phyloP scores from a whole-genome alignment of 2,113 vertebrate species.

The Thunnus maccoyii region DNA sequence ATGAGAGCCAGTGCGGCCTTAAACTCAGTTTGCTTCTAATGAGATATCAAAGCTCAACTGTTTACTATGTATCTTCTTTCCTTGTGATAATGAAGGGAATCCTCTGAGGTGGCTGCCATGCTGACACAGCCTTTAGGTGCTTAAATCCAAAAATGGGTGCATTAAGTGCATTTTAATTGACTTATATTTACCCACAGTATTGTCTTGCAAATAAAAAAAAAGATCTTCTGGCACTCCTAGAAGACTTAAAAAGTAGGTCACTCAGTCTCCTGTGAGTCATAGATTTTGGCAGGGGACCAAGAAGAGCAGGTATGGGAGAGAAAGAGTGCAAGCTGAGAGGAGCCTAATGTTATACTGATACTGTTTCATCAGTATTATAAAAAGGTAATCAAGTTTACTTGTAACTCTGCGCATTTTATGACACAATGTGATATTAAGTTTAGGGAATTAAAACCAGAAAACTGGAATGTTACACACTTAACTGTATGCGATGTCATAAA shows the following conservation, averaged over 20 bases:
- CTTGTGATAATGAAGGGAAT: slow-evolving; percentile 72
- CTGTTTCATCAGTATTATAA: slow-evolving; percentile 55
- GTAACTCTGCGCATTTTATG: slow-evolving; percentile 35
- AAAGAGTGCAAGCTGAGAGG: slow-evolving; percentile 50
- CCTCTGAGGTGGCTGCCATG: slow-evolving; percentile 64
- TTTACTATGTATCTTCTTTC: slow-evolving; percentile 61
- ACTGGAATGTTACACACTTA: slow-evolving; percentile 33
- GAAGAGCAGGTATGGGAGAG: slow-evolving; percentile 79
- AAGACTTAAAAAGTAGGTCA: slow-evolving; percentile 87
- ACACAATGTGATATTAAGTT: slow-evolving; percentile 38
- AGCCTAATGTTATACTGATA: slow-evolving; percentile 63
- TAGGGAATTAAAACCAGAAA: slow-evolving; percentile 48
- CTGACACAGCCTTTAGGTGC: slow-evolving; percentile 76
- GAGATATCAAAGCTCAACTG: slow-evolving; percentile 68
- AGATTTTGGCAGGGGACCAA: slow-evolving; percentile 83
- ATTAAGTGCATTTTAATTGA: slow-evolving; percentile 80
- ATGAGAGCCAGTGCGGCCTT: slow-evolving; percentile 63
- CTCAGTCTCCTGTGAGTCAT: slow-evolving; percentile 85
- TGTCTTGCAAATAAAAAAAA: slow-evolving; percentile 75
- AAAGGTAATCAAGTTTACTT: slow-evolving; percentile 51
- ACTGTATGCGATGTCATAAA: slow-evolving; percentile 18
- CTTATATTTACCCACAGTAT: slow-evolving; percentile 79
- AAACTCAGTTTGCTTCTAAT: slow-evolving; percentile 73
- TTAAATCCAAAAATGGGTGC: slow-evolving; percentile 72
- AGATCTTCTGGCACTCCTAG: slow-evolving; percentile 79